Evolutionary conservation across 2,888 invertebrate species (phyloP), one percentile per base, ranked within the genome.

Genomic region (Gymnosoma rotundatum): DNA sequence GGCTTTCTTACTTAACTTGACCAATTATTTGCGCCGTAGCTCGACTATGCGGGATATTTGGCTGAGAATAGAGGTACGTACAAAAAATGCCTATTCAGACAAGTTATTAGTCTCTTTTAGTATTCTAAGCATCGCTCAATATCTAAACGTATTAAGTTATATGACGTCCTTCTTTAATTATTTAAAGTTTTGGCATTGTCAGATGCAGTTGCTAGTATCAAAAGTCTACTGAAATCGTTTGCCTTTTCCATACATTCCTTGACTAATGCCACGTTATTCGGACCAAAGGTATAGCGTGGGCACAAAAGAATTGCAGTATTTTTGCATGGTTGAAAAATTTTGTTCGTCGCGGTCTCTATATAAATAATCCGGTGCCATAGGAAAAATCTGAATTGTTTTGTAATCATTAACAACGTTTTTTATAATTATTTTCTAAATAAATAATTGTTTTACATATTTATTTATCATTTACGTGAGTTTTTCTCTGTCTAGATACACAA

Each of bases 1-100:
- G 0, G 98, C 96, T 91, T 98, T 98, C 90, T 97, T 96, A 92
- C 97, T 98, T 0, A 95, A 94, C 83, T 95, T 94, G 0, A 95
- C 94, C 8, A 98, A 93, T 80, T 96, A 95, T 72, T 96, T 96
- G 86, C 97, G 95, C 99, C 99, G 99, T 69, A 97, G 91, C 83
- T 95, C 94, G 0, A 99, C 97, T 42, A 98, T 95, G 83, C 96
- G 94, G 0, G 97, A 95, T 88, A 98, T 96, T 93, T 97, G 96
- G 89, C 97, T 97, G 8, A 99, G 99, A 89, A 98, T 94, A 93
- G 99, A 99, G 1, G 99, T 98, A 89, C 98, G 95, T 63, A 98
- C 97, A 93, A 98, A 98, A 93, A 99, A 98, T 0, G 99, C 99
- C 18, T 99, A 99, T 93, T 99, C 99, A 0, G 99, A 98, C 83